These are phyloP conservation scores for Hypanus sabinus DNA, from an alignment of 2,113 vertebrate species.

Conservation along the genomic window DNA sequence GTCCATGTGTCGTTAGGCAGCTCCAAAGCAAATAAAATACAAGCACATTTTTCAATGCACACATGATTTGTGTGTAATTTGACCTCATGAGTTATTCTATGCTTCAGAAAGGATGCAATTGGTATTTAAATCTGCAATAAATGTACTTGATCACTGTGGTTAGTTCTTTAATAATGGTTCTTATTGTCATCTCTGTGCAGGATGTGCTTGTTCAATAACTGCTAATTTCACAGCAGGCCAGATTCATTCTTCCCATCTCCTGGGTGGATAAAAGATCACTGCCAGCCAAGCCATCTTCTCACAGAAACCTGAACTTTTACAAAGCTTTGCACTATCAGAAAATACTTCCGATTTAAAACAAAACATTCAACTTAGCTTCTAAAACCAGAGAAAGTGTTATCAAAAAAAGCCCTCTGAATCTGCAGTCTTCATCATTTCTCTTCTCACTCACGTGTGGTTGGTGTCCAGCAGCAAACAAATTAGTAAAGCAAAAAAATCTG, in stretches of 20 bases:
- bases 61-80: neutral
- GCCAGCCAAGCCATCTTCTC: neutral
- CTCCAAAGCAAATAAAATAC: slow-evolving; percentile 47
- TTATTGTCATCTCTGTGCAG: slow-evolving; percentile 22
- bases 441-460: neutral
- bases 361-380: neutral
- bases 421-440: neutral
- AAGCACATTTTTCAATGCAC: slow-evolving; percentile 34
- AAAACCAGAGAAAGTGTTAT: neutral
- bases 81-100: neutral
- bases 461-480: neutral
- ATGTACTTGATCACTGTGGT: slow-evolving; percentile 27
- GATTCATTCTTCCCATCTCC: neutral
- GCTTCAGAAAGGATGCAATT: slow-evolving; percentile 19
- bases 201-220: slow-evolving; percentile 32
- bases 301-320: neutral
- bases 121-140: neutral
- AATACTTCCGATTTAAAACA: neutral
- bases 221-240: slow-evolving; percentile 33
- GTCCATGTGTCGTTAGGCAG: slow-evolving; percentile 23
- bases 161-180: slow-evolving; percentile 33
- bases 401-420: neutral
- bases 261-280: slow-evolving; percentile 11
- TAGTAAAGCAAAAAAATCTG: too few species aligned
- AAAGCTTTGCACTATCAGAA: neutral